These are phyloP conservation scores for Flexamia atlantica DNA, from an alignment of 2,888 invertebrate species.

Conservation along the genomic window DNA sequence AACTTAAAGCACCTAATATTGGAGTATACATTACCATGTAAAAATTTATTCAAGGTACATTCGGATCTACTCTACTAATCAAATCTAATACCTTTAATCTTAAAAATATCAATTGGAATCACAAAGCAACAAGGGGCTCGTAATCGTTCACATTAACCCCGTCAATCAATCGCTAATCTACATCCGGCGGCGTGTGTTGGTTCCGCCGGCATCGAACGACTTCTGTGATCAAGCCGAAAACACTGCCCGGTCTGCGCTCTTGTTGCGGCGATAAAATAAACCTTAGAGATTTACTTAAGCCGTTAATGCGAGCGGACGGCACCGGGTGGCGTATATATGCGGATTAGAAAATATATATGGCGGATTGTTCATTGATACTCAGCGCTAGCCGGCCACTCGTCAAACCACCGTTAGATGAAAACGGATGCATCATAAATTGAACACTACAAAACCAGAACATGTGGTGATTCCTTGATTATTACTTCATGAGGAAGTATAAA, in stretches of 20 bases:
- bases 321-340: background rate
- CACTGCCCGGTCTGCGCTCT: background rate
- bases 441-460: too few relatives aligned
- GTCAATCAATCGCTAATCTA: slow-evolving; percentile 19
- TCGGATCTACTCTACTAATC: too few relatives aligned
- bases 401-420: too few relatives aligned
- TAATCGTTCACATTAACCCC: background rate
- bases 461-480: too few relatives aligned
- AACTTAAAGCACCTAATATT: too few relatives aligned
- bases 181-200: background rate
- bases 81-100: background rate
- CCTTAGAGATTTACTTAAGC: background rate
- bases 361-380: background rate
- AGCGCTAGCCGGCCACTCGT: too few relatives aligned
- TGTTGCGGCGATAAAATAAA: slow-evolving; percentile 23
- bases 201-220: background rate
- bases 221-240: slow-evolving; percentile 28
- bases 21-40: too few relatives aligned
- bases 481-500: too few relatives aligned
- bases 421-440: too few relatives aligned
- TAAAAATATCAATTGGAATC: background rate
- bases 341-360: slow-evolving; percentile 16
- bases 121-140: background rate
- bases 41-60: too few relatives aligned
- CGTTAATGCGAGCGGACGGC: slow-evolving; percentile 2